Conservation (phyloP, 1,140 invertebrate species). For the Wasmannia auropunctata region DNA sequence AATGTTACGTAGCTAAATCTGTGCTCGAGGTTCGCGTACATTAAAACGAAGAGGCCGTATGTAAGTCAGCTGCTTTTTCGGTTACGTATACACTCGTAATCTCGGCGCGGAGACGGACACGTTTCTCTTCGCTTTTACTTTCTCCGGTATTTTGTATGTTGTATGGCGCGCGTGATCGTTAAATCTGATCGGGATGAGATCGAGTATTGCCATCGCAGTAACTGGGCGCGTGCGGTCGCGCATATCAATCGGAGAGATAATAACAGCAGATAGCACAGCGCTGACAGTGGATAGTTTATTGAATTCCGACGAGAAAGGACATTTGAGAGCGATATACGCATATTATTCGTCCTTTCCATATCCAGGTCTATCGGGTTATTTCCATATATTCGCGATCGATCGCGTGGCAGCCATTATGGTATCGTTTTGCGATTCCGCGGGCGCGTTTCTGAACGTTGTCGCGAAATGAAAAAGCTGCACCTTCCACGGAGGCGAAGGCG, state of each 20-base stretch:
- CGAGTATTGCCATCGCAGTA: not conserved
- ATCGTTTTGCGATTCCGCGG: constrained; percentile 1
- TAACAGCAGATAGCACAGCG: constrained; percentile 14
- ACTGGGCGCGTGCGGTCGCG: not conserved
- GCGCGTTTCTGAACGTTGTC: not conserved
- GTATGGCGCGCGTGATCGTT: constrained; percentile 8
- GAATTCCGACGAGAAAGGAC: constrained; percentile 24
- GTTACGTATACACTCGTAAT: constrained; percentile 35
- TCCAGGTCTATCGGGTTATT: constrained; percentile 31
- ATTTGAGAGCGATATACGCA: constrained; percentile 21
- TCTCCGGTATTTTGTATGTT: constrained; percentile 32
- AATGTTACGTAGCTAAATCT: not conserved
- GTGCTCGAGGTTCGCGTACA: not conserved
- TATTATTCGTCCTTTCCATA: constrained; percentile 26
- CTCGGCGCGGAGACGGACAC: not conserved
- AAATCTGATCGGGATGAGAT: constrained; percentile 36
- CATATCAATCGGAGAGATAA: constrained; percentile 38
- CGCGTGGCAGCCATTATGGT: not conserved
- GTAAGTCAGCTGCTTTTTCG: constrained; percentile 31
- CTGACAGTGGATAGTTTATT: constrained; percentile 34
- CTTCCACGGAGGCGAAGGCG: not conserved
- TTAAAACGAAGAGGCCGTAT: not conserved
- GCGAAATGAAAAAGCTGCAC: constrained; percentile 33
- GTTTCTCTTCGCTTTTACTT: constrained; percentile 41
- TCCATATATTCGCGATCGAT: constrained; percentile 44